A percentile compares a stretch with the other conserved stretches of the same genome.
Evolutionary conservation across 2,113 vertebrate species (phyloP).

Genomic region (Archocentrus centrarchus): DNA sequence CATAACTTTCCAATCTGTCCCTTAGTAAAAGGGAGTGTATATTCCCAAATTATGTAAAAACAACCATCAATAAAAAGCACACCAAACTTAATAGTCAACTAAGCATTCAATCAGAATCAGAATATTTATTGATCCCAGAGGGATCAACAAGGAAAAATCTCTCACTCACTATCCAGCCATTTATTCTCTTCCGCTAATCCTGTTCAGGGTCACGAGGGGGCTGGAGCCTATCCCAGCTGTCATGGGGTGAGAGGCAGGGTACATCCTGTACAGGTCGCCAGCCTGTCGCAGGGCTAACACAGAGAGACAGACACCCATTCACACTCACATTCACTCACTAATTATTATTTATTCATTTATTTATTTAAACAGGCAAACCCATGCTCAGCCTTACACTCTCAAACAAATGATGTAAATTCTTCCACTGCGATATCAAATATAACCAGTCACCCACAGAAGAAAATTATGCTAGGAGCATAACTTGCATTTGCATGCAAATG

Average conservation of each 20-base stretch:
- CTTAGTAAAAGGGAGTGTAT: neutral
- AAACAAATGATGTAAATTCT: conserved; percentile 37
- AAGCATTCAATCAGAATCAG: neutral
- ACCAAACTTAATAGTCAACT: neutral
- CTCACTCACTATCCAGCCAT: no score
- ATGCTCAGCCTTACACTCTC: neutral
- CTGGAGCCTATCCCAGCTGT: no score
- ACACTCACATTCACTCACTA: neutral
- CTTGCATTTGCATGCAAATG: conserved; percentile 70
- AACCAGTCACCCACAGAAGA: conserved; percentile 32
- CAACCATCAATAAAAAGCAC: neutral
- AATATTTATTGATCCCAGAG: no score
- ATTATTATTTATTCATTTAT: neutral
- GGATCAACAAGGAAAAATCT: neutral
- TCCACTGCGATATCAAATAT: conserved; percentile 31
- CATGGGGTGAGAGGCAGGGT: no score
- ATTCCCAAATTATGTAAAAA: neutral
- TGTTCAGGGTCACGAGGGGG: no score
- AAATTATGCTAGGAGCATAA: conserved; percentile 39
- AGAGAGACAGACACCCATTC: no score
- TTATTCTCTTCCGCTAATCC: no score
- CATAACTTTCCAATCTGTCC: neutral
- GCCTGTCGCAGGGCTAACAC: no score
- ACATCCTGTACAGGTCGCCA: no score
- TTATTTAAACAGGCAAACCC: neutral